A percentile compares a stretch with the other conserved stretches of the same genome.
Conservation (phyloP, 2,797 vertebrate genomes). For the Harpagifer antarcticus region DNA sequence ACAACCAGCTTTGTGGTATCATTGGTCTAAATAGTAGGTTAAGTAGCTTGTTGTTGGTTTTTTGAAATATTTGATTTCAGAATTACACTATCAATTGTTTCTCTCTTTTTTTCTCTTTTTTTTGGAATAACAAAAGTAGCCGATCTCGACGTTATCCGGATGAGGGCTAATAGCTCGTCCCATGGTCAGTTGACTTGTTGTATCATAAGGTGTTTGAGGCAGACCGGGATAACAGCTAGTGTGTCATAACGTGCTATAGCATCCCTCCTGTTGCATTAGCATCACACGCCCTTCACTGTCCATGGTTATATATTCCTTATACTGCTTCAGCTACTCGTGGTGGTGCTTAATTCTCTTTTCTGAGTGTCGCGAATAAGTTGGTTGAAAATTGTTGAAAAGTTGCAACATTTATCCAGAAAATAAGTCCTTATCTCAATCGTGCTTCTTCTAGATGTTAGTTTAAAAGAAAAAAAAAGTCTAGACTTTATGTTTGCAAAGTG, state of each 20-base stretch:
- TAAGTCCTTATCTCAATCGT: conserved; percentile 72
- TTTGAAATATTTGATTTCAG: conserved; percentile 74
- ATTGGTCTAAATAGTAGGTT: conserved; percentile 83
- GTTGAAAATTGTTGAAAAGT: conserved; percentile 62
- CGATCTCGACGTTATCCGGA: conserved; percentile 71
- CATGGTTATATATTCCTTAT: conserved; percentile 79
- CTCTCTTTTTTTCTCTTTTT: conserved; percentile 52
- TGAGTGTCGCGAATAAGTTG: conserved; percentile 66
- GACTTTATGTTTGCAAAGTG: conserved; percentile 78
- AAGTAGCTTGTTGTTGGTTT: conserved; percentile 81
- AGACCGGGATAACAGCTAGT: conserved; percentile 28
- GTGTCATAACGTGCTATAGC: conserved; percentile 70
- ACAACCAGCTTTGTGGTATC: conserved; percentile 82
- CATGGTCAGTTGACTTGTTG: conserved; percentile 69
- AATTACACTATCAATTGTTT: conserved; percentile 73
- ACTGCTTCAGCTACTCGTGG: conserved; percentile 75
- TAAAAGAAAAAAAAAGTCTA: conserved; percentile 64
- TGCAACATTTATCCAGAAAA: conserved; percentile 71
- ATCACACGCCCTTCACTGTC: conserved; percentile 72
- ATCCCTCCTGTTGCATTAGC: conserved; percentile 57
- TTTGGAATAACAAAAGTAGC: conserved; percentile 77
- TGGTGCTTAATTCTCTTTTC: conserved; percentile 77
- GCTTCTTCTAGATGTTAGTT: conserved; percentile 80
- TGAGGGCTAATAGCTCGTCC: conserved; percentile 77
- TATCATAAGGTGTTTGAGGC: conserved; percentile 78